Evolutionary conservation across 2,888 invertebrate genomes (phyloP).

Genomic region (Dorcus hopei): DNA sequence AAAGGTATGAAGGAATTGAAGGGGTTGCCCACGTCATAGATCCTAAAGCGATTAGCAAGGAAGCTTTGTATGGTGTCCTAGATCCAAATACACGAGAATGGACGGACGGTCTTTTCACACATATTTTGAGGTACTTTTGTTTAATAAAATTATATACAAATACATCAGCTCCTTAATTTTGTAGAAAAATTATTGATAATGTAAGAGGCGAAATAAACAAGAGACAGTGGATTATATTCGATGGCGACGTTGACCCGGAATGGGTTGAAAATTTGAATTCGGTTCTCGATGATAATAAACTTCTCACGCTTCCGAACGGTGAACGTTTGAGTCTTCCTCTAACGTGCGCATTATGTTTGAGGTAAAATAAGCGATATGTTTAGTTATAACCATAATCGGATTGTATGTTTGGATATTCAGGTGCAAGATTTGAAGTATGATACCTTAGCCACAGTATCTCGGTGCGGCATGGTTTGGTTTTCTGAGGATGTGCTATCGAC

Average conservation of each 20-base stretch:
- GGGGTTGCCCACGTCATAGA: conserved; percentile 99
- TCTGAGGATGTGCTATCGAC: conserved; percentile 97
- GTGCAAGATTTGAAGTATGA: conserved; percentile 96
- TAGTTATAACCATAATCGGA: conserved; percentile 4
- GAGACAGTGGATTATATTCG: conserved; percentile 99
- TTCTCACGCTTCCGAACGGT: conserved; percentile 96
- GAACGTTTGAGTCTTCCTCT: conserved; percentile 94
- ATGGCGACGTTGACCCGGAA: conserved; percentile 99
- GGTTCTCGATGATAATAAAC: conserved; percentile 97
- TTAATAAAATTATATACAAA: not conserved
- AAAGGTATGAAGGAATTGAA: conserved; percentile 87
- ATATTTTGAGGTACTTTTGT: conserved; percentile 72
- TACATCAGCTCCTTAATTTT: conserved; percentile 27
- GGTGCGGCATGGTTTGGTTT: conserved; percentile 99
- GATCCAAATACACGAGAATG: conserved; percentile 99
- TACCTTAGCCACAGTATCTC: conserved; percentile 96
- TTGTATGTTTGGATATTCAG: conserved; percentile 3
- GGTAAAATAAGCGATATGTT: conserved; percentile 38
- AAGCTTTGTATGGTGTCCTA: conserved; percentile 94
- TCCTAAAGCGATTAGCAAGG: conserved; percentile 99
- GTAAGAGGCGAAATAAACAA: conserved; percentile 98
- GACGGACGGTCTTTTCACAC: conserved; percentile 99
- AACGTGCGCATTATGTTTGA: conserved; percentile 96
- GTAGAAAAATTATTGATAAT: conserved; percentile 96
- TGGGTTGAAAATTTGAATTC: conserved; percentile 99